phyloP scores from a whole-genome alignment of 2,113 vertebrate genomes.

The Onychostruthus taczanowskii region DNA sequence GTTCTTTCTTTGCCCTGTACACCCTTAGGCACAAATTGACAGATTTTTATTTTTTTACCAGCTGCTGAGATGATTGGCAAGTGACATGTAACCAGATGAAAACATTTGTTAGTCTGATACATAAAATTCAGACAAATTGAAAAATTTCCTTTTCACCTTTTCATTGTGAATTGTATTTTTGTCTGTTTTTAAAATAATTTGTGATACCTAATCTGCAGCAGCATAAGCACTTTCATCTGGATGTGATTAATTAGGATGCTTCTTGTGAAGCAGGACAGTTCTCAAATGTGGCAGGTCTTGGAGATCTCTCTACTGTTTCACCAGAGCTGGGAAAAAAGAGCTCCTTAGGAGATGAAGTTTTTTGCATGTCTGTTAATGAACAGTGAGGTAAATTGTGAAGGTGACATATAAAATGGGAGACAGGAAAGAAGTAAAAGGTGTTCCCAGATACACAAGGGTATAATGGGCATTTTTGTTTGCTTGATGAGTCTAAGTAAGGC shows the following conservation, averaged over 20 bases:
- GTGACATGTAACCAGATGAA: not conserved
- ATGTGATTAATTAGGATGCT: not conserved
- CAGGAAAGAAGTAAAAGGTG: not conserved
- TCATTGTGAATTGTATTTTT: not conserved
- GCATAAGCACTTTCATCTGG: not conserved
- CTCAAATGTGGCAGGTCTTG: not conserved
- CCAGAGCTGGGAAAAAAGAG: not conserved
- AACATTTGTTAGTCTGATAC: not conserved
- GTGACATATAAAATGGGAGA: not conserved
- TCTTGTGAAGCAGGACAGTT: not conserved
- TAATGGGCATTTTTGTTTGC: fast-evolving
- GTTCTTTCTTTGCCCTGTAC: not conserved
- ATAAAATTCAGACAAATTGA: not conserved
- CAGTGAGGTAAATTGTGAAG: not conserved
- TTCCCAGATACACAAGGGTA: not conserved
- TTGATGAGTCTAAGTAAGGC: not conserved
- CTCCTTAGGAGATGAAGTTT: not conserved
- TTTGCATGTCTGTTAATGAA: not conserved
- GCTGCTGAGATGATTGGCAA: not conserved
- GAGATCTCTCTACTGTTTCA: not conserved
- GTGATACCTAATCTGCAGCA: not conserved
- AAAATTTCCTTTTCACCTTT: not conserved
- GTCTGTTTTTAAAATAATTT: not conserved
- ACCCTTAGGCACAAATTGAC: not conserved
- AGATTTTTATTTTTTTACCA: not conserved